Evolutionary conservation across 1,140 invertebrate genomes (phyloP).

Genomic region (Campoletis sonorensis): DNA sequence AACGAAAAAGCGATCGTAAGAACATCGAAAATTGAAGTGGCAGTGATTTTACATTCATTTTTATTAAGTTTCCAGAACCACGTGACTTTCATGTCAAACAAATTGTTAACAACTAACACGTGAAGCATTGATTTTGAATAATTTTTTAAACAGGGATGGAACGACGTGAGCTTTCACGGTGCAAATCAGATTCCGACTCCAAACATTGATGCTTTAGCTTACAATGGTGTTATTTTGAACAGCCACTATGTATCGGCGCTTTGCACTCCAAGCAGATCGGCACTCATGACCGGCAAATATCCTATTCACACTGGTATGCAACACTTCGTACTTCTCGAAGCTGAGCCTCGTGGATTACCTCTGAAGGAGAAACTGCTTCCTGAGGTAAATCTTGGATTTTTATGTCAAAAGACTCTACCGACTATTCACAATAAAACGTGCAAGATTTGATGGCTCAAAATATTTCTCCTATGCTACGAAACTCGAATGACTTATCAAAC

Average conservation of each 20-base stretch:
- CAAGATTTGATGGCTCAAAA: too few species aligned
- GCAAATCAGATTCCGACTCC: constrained; percentile 89
- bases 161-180: constrained; percentile 94
- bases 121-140: not conserved
- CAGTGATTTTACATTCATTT: too few species aligned
- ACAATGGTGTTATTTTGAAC: constrained; percentile 86
- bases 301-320: constrained; percentile 89
- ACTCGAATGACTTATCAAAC: too few species aligned
- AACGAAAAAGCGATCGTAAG: too few species aligned
- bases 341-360: constrained; percentile 85
- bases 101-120: too few species aligned
- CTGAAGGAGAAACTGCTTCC: constrained; percentile 85
- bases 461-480: too few species aligned
- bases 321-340: constrained; percentile 84
- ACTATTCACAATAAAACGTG: too few species aligned
- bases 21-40: too few species aligned
- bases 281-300: constrained; percentile 89
- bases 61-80: too few species aligned
- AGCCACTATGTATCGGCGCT: constrained; percentile 86
- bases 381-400: constrained; percentile 69
- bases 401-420: not conserved
- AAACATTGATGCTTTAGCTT: constrained; percentile 89
- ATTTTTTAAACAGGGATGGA: constrained; percentile 84
- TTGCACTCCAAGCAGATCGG: constrained; percentile 87
- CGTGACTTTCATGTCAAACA: too few species aligned